A percentile compares a stretch with the other conserved stretches of the same genome.
Conservation (phyloP, 2,888 invertebrate genomes). For the Dorcus hopei region DNA sequence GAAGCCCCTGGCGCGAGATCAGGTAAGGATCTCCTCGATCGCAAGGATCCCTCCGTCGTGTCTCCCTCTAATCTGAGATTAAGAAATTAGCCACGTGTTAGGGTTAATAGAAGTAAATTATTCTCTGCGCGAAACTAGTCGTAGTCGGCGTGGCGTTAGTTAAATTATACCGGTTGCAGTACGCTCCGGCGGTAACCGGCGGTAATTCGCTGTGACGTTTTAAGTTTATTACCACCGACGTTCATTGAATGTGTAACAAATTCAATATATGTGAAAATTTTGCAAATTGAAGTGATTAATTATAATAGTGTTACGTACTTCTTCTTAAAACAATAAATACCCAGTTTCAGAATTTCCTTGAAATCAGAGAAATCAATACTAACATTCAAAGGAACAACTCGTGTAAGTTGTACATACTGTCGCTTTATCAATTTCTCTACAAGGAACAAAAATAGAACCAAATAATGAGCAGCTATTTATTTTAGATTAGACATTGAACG, state of each 20-base stretch:
- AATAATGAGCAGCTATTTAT: too few species aligned
- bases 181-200: conserved; percentile 1
- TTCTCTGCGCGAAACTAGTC: conserved; percentile 5
- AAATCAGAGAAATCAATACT: too few species aligned
- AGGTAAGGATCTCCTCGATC: neutral
- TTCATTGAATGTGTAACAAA: conserved; percentile 11
- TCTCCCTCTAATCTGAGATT: conserved; percentile 8
- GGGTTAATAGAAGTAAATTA: conserved; percentile 10
- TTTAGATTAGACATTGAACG: too few species aligned
- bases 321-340: too few species aligned
- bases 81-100: conserved; percentile 12
- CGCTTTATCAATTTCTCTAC: too few species aligned
- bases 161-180: conserved; percentile 5
- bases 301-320: too few species aligned
- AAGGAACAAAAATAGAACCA: too few species aligned
- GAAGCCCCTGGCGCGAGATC: neutral
- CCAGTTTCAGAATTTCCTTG: too few species aligned
- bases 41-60: neutral
- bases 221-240: conserved; percentile 12
- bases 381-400: too few species aligned
- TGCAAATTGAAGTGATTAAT: too few species aligned
- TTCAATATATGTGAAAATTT: neutral
- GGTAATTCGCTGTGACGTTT: conserved; percentile 13
- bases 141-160: conserved; percentile 4
- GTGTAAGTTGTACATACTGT: too few species aligned